Conservation (phyloP, 2,888 invertebrate genomes). For the Bellardia bayeri region DNA sequence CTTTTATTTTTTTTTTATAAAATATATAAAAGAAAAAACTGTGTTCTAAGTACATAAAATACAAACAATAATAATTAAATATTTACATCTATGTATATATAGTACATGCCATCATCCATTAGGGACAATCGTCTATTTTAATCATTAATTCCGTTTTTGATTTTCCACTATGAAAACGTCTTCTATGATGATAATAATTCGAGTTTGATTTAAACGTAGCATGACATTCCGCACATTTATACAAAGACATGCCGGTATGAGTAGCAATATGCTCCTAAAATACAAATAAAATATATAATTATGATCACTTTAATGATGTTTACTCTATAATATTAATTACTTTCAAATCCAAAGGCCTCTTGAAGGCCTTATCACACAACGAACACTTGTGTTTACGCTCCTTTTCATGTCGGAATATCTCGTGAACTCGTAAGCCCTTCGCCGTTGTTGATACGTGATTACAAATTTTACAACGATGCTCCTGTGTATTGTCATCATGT, state of each 20-base stretch:
- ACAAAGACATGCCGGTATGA: constrained; percentile 67
- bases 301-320: constrained; percentile 7
- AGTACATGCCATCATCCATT: not conserved
- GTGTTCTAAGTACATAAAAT: constrained; percentile 23
- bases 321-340: constrained; percentile 70
- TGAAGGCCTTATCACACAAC: constrained; percentile 82
- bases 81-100: not conserved
- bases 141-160: constrained; percentile 65
- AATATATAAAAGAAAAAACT: not conserved
- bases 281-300: constrained; percentile 4
- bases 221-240: constrained; percentile 67
- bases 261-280: constrained; percentile 71
- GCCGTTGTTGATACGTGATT: constrained; percentile 81
- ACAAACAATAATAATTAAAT: constrained; percentile 15
- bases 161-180: constrained; percentile 69
- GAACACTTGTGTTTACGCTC: constrained; percentile 80
- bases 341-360: constrained; percentile 80
- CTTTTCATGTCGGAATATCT: constrained; percentile 81
- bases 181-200: constrained; percentile 72
- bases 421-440: constrained; percentile 81
- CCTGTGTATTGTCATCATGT: constrained; percentile 78
- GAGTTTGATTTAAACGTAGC: constrained; percentile 72
- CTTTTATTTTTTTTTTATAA: not conserved
- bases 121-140: constrained; percentile 55
- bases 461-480: constrained; percentile 81